Evolutionary conservation across 2,888 invertebrate species (phyloP).

Genomic region (Eilema sororculum): DNA sequence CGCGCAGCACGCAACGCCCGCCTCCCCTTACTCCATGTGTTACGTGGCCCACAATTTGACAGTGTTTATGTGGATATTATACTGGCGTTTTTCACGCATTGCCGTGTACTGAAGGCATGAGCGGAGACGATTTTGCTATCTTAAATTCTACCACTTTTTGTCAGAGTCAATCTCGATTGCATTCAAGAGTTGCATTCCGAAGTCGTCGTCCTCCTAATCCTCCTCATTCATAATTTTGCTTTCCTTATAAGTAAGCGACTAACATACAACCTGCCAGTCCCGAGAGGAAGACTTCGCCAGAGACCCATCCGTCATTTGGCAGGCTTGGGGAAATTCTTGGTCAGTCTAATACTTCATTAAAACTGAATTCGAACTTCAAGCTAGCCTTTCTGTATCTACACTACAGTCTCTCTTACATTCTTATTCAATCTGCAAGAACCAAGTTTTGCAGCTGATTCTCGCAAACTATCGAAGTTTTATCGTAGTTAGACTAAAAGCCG

Average conservation of each 20-base stretch:
- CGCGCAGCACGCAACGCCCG: slow-evolving; percentile 30
- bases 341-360: background rate
- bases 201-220: too few species aligned
- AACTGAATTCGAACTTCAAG: background rate
- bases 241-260: background rate
- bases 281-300: background rate
- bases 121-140: background rate
- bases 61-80: slow-evolving; percentile 43
- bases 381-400: background rate
- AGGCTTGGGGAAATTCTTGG: background rate
- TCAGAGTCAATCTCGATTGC: background rate
- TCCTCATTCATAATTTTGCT: background rate
- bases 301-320: background rate
- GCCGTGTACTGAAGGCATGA: slow-evolving; percentile 6
- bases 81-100: slow-evolving; percentile 36
- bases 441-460: background rate
- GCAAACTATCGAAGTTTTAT: background rate
- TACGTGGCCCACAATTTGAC: slow-evolving; percentile 39
- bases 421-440: background rate
- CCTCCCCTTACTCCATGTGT: slow-evolving; percentile 39
- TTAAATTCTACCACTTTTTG: background rate
- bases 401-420: background rate
- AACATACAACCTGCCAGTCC: background rate
- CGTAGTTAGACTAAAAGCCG: background rate
- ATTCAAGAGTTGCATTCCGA: background rate